Base-by-base conservation (phyloP, 2,113 vertebrate genomes). In the Pogonocichla stellata region DNA sequence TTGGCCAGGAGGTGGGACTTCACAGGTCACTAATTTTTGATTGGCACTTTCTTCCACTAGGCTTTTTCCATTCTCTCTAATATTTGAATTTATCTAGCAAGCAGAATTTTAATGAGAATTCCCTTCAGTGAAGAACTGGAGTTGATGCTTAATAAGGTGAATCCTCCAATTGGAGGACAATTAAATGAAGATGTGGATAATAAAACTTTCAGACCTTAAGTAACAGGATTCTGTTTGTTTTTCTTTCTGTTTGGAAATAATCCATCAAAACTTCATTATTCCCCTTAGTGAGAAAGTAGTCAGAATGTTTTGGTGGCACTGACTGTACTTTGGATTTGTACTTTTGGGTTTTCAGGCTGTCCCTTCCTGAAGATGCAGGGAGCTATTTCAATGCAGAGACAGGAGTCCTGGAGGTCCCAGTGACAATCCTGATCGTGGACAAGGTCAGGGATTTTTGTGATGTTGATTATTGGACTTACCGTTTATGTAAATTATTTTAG, bases 381-480 rank as follows among this genome's bases (percentile, higher is more conserved):
- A 91, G 65, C 10, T 99, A 98, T 89, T 99, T 99, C 90, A 98
- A 98, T 95, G 91, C 83, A 34, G 98, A 98, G 12, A 99, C 98
- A 5, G 85, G 98, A 47, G 98, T 99, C 50, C 97, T 99, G 96
- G 98, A 99, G 96, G 99, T 96, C 48, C 99, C 98, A 2, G 60
- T 99, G 97, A 94, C 88, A 2, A 97, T 99, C 65, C 93, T 97
- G 71, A 96, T 99, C 42, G 83, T 98, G 50, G 98, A 98, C 90
- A 99, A 99, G 98, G 99, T 99, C 84, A 80, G 97, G 78, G 57
- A 3, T 48, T 57, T 80, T 42, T 60, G 10, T 81, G 47, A 8
- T 23, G 19, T 23, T 69, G 11, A 24, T 72, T 61, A 26, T 77
- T 56, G 70, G 47, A 11, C n/a, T 83, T 50, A 26, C 20, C 33